Evolutionary conservation across 2,888 invertebrate species (phyloP), one percentile per base, ranked within the genome.

Genomic region (Pandemis heparana): DNA sequence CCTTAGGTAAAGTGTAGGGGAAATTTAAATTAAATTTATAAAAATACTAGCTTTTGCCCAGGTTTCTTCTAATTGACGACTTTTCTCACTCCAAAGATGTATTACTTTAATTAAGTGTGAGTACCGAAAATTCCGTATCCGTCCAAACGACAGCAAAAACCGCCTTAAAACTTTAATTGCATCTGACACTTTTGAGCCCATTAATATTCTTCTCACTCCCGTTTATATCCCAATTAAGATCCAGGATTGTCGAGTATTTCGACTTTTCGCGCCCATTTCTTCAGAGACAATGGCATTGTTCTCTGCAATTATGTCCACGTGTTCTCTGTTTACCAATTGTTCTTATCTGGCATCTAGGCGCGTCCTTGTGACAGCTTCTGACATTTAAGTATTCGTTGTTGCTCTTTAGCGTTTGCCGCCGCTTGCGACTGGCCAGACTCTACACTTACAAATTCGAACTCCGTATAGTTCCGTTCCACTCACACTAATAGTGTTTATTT

Each of bases 281-380:
- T 71, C 65, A 48, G 48, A 88, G 84, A 91, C 91, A 91, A 91
- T 90, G 83, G 83, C 85, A 91, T 92, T 92, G 91, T 92, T 89
- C 88, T n/a, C 43, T 43, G 64, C 75, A 90, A 90, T 91, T 89
- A 90, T 84, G 86, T 81, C 85, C 91, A 90, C 91, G 91, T 90
- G 90, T 80, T 77, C 70, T 73, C 84, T 92, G 91, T 92, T 92
- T 92, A 91, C 91, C 87, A 86, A 89, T 87, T 88, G 91, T 91
- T 87, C 84, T 85, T 89, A 90, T 90, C 90, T 88, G 77, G 75
- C 80, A 86, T 88, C 89, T 87, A 89, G 88, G 79, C 82, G 81
- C 85, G 91, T 90, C 91, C 91, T 91, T 91, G 87, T 77, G 79
- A 76, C 78, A 76, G 70, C 66, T 79, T 81, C 79, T 79, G 80